Evolutionary conservation across 2,113 vertebrate genomes (phyloP), one percentile per base, ranked within the genome.

Genomic region (Hystrix cristata): DNA sequence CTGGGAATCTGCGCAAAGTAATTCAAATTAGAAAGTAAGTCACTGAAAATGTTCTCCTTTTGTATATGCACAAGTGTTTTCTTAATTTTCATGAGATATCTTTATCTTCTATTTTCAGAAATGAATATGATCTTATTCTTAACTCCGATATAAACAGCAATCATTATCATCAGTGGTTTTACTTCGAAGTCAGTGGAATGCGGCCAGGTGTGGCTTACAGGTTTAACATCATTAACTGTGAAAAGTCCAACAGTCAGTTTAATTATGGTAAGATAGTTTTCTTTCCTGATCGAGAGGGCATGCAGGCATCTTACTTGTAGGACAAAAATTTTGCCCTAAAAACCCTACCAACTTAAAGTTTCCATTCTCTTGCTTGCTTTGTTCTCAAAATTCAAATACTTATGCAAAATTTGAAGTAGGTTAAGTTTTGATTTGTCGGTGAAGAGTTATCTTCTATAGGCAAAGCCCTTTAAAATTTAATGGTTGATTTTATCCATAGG

Each of bases 61-160:
- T 38, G 11, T 25, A 15, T 95, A 38, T 91, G 6, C 2, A 46
- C 2, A 96, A 69, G 43, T 91, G 85, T 74, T 96, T 96, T 97
- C 83, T 65, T 87, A 3, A 94, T 97, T 97, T 95, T 98, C 91
- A 43, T 93, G 81, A 96, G 12, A 95, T 82, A 94, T 89, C 48
- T 96, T 95, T 97, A 8, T 94, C 97, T 97, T 98, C 97, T 64
- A 76, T 98, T 97, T 98, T 91, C 95, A 99, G 99, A 98, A 99
- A 99, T 51, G 99, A 99, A 94, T 99, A 99, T 97, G 99, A 99
- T 98, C 99, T 99, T 94, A 99, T 99, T 98, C 98, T 99, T 98
- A 99, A 99, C 98, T 99, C 99, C 0, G 99, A 99, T 98, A 99
- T 99, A 99, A 99, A 99, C 98, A 99, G 99, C 98, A 99, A 99